Conservation (phyloP, 2,888 invertebrate species). For the Brachylomia viminalis region DNA sequence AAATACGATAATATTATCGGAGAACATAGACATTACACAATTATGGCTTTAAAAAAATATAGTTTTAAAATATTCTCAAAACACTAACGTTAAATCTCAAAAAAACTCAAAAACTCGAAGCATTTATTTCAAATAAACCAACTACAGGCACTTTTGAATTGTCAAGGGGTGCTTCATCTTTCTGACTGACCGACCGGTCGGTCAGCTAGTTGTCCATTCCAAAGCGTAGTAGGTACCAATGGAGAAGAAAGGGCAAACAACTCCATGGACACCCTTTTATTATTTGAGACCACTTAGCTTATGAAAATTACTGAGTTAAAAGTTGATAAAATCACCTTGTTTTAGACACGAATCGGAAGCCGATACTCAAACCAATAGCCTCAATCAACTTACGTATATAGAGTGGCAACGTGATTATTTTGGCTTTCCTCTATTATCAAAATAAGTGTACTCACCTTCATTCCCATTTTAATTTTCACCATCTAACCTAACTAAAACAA, state of each 20-base stretch:
- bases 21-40: not conserved
- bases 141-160: too few relatives aligned
- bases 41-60: not conserved
- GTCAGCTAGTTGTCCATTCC: too few relatives aligned
- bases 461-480: conserved; percentile 31
- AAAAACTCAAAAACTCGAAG: too few relatives aligned
- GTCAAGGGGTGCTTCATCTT: too few relatives aligned
- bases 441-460: not conserved
- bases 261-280: too few relatives aligned
- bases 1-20: not conserved
- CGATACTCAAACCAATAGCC: not conserved
- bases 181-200: too few relatives aligned
- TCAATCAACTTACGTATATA: not conserved
- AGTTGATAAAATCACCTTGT: conserved; percentile 35
- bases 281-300: not conserved
- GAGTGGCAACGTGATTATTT: not conserved
- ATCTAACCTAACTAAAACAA: conserved; percentile 56
- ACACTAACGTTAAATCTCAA: not conserved
- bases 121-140: too few relatives aligned
- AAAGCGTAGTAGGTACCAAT: too few relatives aligned
- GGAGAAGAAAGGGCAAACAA: too few relatives aligned
- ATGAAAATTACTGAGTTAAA: conserved; percentile 13
- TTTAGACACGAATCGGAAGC: not conserved
- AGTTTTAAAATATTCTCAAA: not conserved
- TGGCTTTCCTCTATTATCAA: not conserved